phyloP scores from a whole-genome alignment of 2,888 invertebrate genomes.

The Pediacus dermestoides region DNA sequence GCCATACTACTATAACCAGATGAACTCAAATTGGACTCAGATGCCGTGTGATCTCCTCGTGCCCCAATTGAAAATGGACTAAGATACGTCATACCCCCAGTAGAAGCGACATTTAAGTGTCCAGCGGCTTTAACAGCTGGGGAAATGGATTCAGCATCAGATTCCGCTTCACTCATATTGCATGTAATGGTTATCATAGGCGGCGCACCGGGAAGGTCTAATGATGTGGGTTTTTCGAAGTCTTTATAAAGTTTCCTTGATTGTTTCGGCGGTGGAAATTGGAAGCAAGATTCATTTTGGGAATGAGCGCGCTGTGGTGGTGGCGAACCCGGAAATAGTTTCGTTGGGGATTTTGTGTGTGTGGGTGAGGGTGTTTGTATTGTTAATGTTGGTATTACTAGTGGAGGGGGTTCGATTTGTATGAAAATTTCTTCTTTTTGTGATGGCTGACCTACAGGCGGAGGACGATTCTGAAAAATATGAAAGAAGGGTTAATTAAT shows the following conservation, averaged over 20 bases:
- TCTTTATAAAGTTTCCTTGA: constrained; percentile 56
- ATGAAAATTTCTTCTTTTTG: constrained; percentile 31
- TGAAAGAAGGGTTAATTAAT: constrained; percentile 11
- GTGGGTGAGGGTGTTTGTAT: constrained; percentile 70
- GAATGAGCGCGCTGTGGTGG: constrained; percentile 55
- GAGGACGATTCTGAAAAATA: constrained; percentile 55
- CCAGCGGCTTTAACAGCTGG: constrained; percentile 53
- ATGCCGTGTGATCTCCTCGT: constrained; percentile 70
- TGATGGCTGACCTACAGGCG: constrained; percentile 49
- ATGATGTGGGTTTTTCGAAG: constrained; percentile 60
- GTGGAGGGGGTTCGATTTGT: constrained; percentile 44
- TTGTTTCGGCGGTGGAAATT: constrained; percentile 37
- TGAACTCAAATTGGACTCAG: constrained; percentile 79
- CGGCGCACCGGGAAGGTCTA: constrained; percentile 61
- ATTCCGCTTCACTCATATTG: constrained; percentile 72
- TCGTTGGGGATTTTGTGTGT: constrained; percentile 51
- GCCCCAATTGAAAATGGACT: constrained; percentile 75
- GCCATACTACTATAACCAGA: constrained; percentile 85
- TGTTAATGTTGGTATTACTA: constrained; percentile 62
- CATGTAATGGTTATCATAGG: constrained; percentile 72
- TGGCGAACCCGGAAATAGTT: constrained; percentile 53
- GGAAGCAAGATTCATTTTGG: constrained; percentile 35
- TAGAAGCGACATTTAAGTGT: constrained; percentile 47
- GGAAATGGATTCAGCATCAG: constrained; percentile 66
- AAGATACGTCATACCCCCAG: constrained; percentile 65